Evolutionary conservation across 2,888 invertebrate genomes (phyloP), one percentile per base, ranked within the genome.

Genomic region (Achlya flavicornis): DNA sequence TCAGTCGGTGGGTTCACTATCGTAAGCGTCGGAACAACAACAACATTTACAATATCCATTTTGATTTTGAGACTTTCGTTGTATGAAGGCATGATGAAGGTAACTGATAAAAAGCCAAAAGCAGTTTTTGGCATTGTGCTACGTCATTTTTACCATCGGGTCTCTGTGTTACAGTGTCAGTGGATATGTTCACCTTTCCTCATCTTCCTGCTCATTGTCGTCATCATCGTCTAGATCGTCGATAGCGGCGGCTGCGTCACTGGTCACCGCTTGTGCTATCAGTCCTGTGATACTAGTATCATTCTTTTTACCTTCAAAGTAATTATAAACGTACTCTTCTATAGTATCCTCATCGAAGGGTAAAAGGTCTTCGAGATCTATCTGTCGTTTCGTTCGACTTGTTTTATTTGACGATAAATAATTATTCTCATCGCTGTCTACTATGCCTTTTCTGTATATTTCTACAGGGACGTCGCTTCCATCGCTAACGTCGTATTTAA

Each of bases 401-500:
- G 67, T 73, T 69, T 79, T 80, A 59, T 74, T 81, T 26, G 68
- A 63, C 32, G 72, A 69, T 33, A 80, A 71, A 75, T 93, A 90
- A 68, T 83, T 73, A 66, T 89, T 90, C 71, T 90, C 90, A 69
- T 93, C 95, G 68, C 88, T 93, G 65, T 95, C 95, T 3, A 95
- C 95, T 63, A 95, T 94, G 11, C 95, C 95, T 83, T 95, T 95
- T 77, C 93, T 91, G 77, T 95, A 95, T 74, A 94, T 89, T 80
- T 95, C 95, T 66, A 92, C 79, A 1, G 94, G 94, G 11, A 91
- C 91, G 6, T 94, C 88, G 68, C 93, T 89, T 14, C 93, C 93
- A 67, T 94, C 94, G 64, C 94, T 94, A 1, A 95, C 94, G 67
- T 95, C 94, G 72, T 95, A 95, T 73, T 94, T 93, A 53, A 94